A percentile compares a stretch with the other conserved stretches of the same genome.
These are phyloP conservation scores for Notodromas monacha DNA, from an alignment of 2,888 invertebrate genomes.

Conservation along the genomic window DNA sequence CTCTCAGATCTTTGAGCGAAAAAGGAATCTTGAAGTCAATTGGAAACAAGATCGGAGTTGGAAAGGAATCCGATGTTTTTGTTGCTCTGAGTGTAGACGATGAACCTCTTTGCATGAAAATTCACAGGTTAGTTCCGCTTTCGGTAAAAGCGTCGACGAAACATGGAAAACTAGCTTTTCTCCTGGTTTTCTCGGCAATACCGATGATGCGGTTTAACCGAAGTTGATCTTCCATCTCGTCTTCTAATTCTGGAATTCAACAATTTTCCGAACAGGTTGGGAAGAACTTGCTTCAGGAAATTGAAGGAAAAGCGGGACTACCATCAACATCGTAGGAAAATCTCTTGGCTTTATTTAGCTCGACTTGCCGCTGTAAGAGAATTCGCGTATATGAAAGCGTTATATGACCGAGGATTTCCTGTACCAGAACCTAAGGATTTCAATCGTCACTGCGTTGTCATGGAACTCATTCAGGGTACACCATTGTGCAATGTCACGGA, in stretches of 20 bases:
- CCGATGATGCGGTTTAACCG: too few relatives aligned
- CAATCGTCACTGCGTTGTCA: constrained; percentile 72
- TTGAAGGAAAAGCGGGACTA: constrained; percentile 87
- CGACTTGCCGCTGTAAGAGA: constrained; percentile 71
- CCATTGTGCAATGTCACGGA: constrained; percentile 33
- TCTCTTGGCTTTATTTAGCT: constrained; percentile 84
- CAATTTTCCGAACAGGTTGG: too few relatives aligned
- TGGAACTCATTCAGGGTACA: constrained; percentile 58
- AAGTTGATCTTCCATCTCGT: too few relatives aligned
- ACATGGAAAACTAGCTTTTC: too few relatives aligned
- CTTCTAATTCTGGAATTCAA: too few relatives aligned
- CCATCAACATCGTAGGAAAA: constrained; percentile 53
- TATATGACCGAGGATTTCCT: constrained; percentile 61
- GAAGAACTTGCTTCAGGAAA: constrained; percentile 80
- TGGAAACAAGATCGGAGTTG: constrained; percentile 93
- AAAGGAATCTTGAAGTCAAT: constrained; percentile 46
- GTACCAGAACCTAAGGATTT: constrained; percentile 79
- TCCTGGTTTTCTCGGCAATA: too few relatives aligned
- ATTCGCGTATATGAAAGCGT: constrained; percentile 81
- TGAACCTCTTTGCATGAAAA: constrained; percentile 50
- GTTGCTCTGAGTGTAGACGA: constrained; percentile 47
- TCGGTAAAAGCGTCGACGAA: too few relatives aligned
- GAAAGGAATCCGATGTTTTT: constrained; percentile 92
- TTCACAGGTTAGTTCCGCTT: constrained; percentile 29
- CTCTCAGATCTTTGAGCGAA: constrained; percentile 50